Percentiles rank a stretch among this genome's conserved stretches.
Conservation (phyloP, 2,888 invertebrate species). For the Amitus sp. region DNA sequence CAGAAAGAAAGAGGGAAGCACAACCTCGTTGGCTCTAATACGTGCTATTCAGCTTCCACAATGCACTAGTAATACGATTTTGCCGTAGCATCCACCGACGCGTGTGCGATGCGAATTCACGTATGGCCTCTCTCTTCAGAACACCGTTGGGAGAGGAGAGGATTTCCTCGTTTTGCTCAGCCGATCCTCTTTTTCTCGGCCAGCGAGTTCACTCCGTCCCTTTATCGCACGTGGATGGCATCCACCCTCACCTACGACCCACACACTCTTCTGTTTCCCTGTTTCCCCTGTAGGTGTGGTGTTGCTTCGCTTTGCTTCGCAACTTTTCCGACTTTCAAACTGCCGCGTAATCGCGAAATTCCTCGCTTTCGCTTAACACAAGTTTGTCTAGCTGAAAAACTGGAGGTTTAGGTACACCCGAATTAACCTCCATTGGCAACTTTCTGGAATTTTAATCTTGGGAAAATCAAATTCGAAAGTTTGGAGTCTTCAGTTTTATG, state of each 20-base stretch:
- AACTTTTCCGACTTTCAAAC: conserved; percentile 20
- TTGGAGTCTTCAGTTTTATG: too few relatives aligned
- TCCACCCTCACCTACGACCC: too few relatives aligned
- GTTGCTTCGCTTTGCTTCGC: conserved; percentile 22
- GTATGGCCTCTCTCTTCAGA: conserved; percentile 31
- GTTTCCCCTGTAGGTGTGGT: conserved; percentile 21
- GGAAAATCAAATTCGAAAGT: too few relatives aligned
- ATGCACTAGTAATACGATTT: conserved; percentile 65
- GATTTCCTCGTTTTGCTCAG: conserved; percentile 27
- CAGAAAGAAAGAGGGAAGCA: conserved; percentile 42
- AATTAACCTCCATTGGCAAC: too few relatives aligned
- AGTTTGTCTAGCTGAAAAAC: too few relatives aligned
- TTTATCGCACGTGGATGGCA: conserved; percentile 6
- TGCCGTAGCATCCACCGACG: conserved; percentile 44
- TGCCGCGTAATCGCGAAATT: not conserved
- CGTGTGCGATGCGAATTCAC: conserved; percentile 37
- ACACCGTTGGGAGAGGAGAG: conserved; percentile 19
- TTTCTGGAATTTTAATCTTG: too few relatives aligned
- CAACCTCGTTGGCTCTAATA: conserved; percentile 62
- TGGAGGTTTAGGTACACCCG: too few relatives aligned
- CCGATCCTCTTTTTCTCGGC: conserved; percentile 25
- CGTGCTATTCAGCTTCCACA: conserved; percentile 63
- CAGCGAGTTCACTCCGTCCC: conserved; percentile 12
- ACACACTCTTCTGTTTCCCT: too few relatives aligned
- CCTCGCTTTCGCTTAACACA: not conserved